Percentiles rank a stretch among this genome's conserved stretches.
phyloP scores from a whole-genome alignment of 2,888 invertebrate genomes.

The Cistogaster globosa region DNA sequence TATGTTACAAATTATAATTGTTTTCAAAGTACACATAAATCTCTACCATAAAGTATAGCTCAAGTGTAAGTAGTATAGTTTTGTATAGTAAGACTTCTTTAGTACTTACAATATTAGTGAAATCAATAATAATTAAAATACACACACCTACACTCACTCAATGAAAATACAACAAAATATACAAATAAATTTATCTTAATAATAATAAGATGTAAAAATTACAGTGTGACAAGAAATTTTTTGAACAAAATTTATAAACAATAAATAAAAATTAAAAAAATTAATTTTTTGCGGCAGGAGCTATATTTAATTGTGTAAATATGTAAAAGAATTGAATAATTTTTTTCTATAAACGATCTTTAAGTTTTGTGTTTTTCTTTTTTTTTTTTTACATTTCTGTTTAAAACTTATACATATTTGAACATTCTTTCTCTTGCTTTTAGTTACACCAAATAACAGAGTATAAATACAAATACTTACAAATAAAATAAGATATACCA shows the following conservation, averaged over 20 bases:
- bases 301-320: not conserved
- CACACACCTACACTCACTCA: not conserved
- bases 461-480: not conserved
- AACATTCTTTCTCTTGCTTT: slow-evolving; percentile 18
- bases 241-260: not conserved
- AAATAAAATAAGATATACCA: not conserved
- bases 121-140: slow-evolving; percentile 61
- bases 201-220: slow-evolving; percentile 11
- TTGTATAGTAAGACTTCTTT: slow-evolving; percentile 12
- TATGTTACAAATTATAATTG: slow-evolving; percentile 71
- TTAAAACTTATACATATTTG: slow-evolving; percentile 23
- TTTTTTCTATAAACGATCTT: too few relatives aligned
- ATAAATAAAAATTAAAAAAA: not conserved
- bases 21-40: slow-evolving; percentile 54
- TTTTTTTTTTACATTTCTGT: not conserved
- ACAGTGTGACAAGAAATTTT: not conserved
- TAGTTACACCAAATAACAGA: not conserved
- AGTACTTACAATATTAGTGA: slow-evolving; percentile 49
- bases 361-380: not conserved
- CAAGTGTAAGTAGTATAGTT: slow-evolving; percentile 9
- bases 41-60: not conserved
- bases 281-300: not conserved
- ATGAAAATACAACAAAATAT: not conserved
- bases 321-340: not conserved
- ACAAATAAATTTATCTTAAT: slow-evolving; percentile 43